phyloP scores from a whole-genome alignment of 2,797 vertebrate genomes.

The Intellagama lesueurii region DNA sequence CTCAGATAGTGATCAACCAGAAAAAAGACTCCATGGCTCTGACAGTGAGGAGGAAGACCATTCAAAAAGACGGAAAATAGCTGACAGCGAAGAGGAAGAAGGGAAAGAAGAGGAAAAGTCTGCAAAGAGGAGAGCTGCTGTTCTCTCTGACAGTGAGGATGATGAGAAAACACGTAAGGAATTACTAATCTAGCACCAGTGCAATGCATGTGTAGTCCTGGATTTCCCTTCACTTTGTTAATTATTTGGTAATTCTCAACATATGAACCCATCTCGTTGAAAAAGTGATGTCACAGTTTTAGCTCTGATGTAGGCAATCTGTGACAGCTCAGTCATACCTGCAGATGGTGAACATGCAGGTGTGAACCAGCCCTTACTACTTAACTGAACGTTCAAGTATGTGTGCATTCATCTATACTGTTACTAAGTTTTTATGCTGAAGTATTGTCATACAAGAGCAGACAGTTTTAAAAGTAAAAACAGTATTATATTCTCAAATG shows the following conservation, averaged over 20 bases:
- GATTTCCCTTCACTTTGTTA: not conserved
- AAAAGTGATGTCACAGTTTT: not conserved
- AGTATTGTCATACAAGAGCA: not conserved
- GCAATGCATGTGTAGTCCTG: not conserved
- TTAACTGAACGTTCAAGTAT: not conserved
- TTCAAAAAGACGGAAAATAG: slow-evolving; percentile 72
- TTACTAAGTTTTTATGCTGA: not conserved
- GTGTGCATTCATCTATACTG: not conserved
- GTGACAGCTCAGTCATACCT: not conserved
- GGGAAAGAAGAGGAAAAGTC: slow-evolving; percentile 79
- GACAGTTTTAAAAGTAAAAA: not conserved
- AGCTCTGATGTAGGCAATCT: not conserved
- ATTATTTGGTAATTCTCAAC: not conserved
- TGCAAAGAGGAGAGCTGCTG: slow-evolving; percentile 91
- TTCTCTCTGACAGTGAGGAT: slow-evolving; percentile 95
- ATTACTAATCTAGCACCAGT: not conserved
- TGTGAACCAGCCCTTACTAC: not conserved
- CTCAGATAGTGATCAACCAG: slow-evolving; percentile 83
- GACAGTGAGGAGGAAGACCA: slow-evolving; percentile 83
- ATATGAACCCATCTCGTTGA: not conserved
- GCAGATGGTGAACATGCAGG: not conserved
- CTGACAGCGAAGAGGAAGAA: slow-evolving; percentile 86
- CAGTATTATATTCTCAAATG: not conserved
- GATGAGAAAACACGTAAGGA: slow-evolving; percentile 83
- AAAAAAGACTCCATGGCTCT: slow-evolving; percentile 71